Evolutionary conservation across 2,113 vertebrate genomes (phyloP), one percentile per base, ranked within the genome.

Genomic region (Hydrochoerus hydrochaeris): DNA sequence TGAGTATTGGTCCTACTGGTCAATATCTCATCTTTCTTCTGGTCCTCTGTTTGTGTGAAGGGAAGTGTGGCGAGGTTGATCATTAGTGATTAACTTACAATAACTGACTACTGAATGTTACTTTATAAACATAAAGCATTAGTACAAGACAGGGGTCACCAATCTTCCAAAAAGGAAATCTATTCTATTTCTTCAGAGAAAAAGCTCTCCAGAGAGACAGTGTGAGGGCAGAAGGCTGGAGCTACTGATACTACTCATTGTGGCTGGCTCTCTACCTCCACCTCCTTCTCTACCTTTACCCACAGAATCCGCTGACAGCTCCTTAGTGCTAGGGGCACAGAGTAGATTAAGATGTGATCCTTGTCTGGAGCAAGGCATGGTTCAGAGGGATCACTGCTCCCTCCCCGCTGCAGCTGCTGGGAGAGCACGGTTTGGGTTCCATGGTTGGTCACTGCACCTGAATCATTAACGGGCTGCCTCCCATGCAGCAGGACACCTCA

Each of bases 231-330:
- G 90, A 58, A 85, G 12, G 32, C 26, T 26, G 16, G 26, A 65
- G 44, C 44, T 82, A 30, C 16, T 62, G 41, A 71, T n/a, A 71
- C 30, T 49, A 35, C 26, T 93, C 12, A 24, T 8, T 67, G 49
- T n/a, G 75, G 52, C 58, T 80, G 26, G 13, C 16, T 96, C 24
- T 35, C 17, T 3, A 17, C 20, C 28, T 52, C 58, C 6, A 30
- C 14, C 44, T 60, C 54, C 54, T 90, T 87, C 46, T 35, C 26
- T 91, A 28, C 14, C 65, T 94, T 82, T 35, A 32, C 30, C 17
- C 28, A 84, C 4, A 91, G 49, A 57, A 49, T 90, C 67, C 92
- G 8, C 89, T 97, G 89, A 88, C 26, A 63, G 81, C 46, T 69
- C 57, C 67, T 85, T n/a, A 69, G 44, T 81, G 57, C 75, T 58